Evolutionary conservation across 1,140 invertebrate genomes (phyloP).

Genomic region (Calliphora vicina): DNA sequence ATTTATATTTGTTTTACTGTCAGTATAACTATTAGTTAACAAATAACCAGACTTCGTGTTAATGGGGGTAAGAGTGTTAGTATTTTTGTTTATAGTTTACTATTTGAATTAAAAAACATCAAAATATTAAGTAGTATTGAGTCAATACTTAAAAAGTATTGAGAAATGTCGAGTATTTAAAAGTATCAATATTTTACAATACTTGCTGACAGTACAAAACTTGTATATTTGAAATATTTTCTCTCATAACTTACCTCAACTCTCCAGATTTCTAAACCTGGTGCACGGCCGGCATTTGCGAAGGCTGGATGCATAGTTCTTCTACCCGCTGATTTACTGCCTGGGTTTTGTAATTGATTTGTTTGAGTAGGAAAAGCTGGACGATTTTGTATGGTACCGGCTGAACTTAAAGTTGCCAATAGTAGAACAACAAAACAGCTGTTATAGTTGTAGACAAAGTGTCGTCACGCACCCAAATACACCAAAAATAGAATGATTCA

Average conservation of each 20-base stretch:
- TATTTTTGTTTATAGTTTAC: no score
- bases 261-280: constrained; percentile 74
- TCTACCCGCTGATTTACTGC: constrained; percentile 50
- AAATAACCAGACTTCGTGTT: no score
- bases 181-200: no score
- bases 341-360: constrained; percentile 45
- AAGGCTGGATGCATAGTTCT: constrained; percentile 69
- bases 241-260: constrained; percentile 68
- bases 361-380: constrained; percentile 53
- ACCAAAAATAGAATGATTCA: constrained; percentile 13
- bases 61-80: no score
- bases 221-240: no score
- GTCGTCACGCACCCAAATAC: not conserved
- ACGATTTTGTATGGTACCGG: constrained; percentile 51
- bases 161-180: no score
- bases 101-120: no score
- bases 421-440: constrained; percentile 26
- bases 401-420: constrained; percentile 42
- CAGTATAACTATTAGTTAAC: no score
- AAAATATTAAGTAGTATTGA: no score
- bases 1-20: no score
- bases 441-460: not conserved
- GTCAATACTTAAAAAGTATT: no score
- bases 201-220: no score
- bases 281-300: constrained; percentile 68